A percentile compares a stretch with the other conserved stretches of the same genome.
phyloP scores from a whole-genome alignment of 2,888 invertebrate species.

The Molanna angustata region DNA sequence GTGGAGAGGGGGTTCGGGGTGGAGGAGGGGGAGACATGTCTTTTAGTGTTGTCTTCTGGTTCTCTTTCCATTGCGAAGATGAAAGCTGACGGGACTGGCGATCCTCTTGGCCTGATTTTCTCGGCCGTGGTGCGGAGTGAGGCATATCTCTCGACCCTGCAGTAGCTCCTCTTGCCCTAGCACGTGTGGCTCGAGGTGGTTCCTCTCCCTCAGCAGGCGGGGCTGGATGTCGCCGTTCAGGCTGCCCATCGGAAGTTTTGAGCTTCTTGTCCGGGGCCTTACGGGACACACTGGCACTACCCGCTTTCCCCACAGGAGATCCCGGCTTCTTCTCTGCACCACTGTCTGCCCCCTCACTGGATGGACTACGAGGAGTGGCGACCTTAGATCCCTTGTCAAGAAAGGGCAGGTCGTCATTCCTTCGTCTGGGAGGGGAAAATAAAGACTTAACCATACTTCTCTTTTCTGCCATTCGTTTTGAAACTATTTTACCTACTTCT shows the following conservation, averaged over 20 bases:
- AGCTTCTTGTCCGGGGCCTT: slow-evolving; percentile 78
- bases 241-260: slow-evolving; percentile 79
- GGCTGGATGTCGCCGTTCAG: slow-evolving; percentile 69
- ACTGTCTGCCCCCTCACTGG: slow-evolving; percentile 59
- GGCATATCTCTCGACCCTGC: slow-evolving; percentile 62
- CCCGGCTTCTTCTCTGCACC: slow-evolving; percentile 44
- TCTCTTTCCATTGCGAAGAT: slow-evolving; percentile 61
- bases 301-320: slow-evolving; percentile 16
- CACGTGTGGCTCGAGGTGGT: slow-evolving; percentile 59
- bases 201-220: slow-evolving; percentile 75
- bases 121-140: slow-evolving; percentile 56
- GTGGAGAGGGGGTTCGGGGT: too few relatives aligned
- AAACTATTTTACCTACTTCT: slow-evolving; percentile 42
- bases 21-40: too few relatives aligned
- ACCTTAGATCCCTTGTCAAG: slow-evolving; percentile 75
- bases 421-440: slow-evolving; percentile 45
- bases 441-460: slow-evolving; percentile 35
- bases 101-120: slow-evolving; percentile 57
- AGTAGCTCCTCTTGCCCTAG: slow-evolving; percentile 67
- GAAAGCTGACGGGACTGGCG: slow-evolving; percentile 58
- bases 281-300: slow-evolving; percentile 46
- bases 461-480: slow-evolving; percentile 36
- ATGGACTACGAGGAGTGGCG: slow-evolving; percentile 60
- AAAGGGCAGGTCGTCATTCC: slow-evolving; percentile 72
- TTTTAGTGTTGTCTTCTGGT: slow-evolving; percentile 54